A percentile compares a stretch with the other conserved stretches of the same genome.
These are phyloP conservation scores for Cecidostiba fungosa DNA, from an alignment of 2,888 invertebrate genomes.

Conservation along the genomic window DNA sequence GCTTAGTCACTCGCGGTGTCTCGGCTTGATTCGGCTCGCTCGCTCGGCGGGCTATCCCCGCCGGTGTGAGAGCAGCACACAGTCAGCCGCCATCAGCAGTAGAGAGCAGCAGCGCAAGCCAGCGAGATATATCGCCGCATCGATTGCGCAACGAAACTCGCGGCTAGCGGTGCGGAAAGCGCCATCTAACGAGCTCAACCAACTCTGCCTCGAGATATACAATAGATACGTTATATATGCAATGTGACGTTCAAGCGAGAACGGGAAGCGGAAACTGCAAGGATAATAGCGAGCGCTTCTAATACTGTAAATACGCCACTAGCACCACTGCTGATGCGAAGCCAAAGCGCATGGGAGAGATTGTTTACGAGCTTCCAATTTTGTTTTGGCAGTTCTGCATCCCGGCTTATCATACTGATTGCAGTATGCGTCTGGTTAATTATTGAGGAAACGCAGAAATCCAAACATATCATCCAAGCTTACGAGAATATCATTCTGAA, in stretches of 20 bases:
- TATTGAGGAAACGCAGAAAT: neutral
- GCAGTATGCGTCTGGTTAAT: neutral
- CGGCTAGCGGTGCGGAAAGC: neutral
- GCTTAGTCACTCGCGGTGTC: conserved; percentile 30
- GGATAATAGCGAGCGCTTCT: neutral
- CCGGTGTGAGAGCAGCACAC: neutral
- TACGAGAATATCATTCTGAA: neutral
- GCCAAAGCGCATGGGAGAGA: neutral
- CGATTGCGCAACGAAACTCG: conserved; percentile 26
- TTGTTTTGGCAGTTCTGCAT: conserved; percentile 3
- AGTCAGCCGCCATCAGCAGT: neutral
- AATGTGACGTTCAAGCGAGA: neutral
- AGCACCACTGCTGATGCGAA: neutral
- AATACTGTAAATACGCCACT: neutral
- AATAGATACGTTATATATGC: neutral
- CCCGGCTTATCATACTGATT: neutral
- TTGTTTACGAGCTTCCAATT: conserved; percentile 4
- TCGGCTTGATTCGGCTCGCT: conserved; percentile 13
- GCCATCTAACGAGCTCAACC: conserved; percentile 14
- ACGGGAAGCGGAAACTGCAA: conserved; percentile 8
- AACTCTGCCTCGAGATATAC: neutral
- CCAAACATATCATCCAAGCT: neutral
- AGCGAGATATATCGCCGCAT: conserved; percentile 2
- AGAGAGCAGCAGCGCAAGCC: neutral
- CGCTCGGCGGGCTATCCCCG: neutral